These are phyloP conservation scores for Microctonus aethiopoides DNA, from an alignment of 2,888 invertebrate genomes.

Conservation along the genomic window DNA sequence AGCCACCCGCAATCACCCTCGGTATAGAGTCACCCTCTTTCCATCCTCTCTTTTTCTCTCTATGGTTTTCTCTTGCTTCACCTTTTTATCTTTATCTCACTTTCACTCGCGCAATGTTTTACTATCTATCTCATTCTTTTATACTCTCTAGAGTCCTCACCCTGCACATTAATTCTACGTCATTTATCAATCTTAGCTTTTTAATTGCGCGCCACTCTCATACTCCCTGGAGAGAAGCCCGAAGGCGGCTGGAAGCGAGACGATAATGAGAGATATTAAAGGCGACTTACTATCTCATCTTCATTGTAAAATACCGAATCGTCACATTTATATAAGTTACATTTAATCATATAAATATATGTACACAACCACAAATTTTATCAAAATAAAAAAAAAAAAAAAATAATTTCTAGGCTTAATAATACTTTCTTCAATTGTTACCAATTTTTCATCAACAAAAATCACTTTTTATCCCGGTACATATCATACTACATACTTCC, in stretches of 20 bases:
- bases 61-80: too few species aligned
- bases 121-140: constrained; percentile 17
- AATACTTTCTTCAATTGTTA: not conserved
- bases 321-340: constrained; percentile 4
- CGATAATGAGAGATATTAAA: constrained; percentile 61
- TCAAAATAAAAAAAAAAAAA: not conserved
- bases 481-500: constrained; percentile 2
- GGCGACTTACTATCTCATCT: constrained; percentile 51
- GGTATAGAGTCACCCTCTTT: constrained; percentile 47
- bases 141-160: constrained; percentile 42
- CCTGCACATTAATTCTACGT: constrained; percentile 61
- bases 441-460: not conserved
- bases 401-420: not conserved
- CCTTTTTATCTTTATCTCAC: constrained; percentile 27
- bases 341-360: too few species aligned
- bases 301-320: constrained; percentile 5
- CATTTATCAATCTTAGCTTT: constrained; percentile 66
- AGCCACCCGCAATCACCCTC: constrained; percentile 70
- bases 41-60: constrained; percentile 22
- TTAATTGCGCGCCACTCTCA: constrained; percentile 59
- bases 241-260: constrained; percentile 41
- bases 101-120: constrained; percentile 11
- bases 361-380: not conserved
- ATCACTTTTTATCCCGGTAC: constrained; percentile 49
- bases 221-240: constrained; percentile 47